Percentiles rank a stretch among this genome's conserved stretches.
Evolutionary conservation across 2,888 invertebrate species (phyloP).

Genomic region (Cistogaster globosa): DNA sequence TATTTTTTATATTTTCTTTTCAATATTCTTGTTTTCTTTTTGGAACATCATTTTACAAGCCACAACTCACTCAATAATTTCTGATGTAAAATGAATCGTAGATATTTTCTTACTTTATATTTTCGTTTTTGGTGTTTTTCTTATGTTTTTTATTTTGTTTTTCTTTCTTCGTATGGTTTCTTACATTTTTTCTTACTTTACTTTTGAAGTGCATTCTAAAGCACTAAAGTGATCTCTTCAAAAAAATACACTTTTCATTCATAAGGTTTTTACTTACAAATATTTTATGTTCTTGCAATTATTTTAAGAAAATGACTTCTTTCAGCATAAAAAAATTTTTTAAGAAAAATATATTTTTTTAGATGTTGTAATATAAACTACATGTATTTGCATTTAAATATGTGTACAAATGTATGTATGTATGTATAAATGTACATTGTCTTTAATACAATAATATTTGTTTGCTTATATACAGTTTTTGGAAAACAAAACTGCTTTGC

Average conservation of each 20-base stretch:
- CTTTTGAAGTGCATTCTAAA: conserved; percentile 51
- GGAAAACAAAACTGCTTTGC: conserved; percentile 67
- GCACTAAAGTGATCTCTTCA: conserved; percentile 47
- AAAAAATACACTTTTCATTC: conserved; percentile 40
- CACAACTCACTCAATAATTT: neutral
- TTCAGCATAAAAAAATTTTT: conserved; percentile 39
- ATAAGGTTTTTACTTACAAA: conserved; percentile 24
- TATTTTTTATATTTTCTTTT: neutral
- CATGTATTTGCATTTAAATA: neutral
- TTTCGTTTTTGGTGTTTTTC: conserved; percentile 13
- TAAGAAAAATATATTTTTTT: conserved; percentile 15
- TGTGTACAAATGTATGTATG: too few relatives aligned
- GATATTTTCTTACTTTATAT: conserved; percentile 34
- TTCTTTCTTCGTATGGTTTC: conserved; percentile 68
- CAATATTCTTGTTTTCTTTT: conserved; percentile 34
- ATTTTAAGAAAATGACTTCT: conserved; percentile 20
- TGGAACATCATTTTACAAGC: conserved; percentile 12
- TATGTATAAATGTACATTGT: too few relatives aligned
- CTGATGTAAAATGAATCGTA: conserved; percentile 23
- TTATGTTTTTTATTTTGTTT: conserved; percentile 45
- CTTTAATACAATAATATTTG: conserved; percentile 16
- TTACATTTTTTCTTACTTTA: conserved; percentile 47
- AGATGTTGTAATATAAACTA: conserved; percentile 60
- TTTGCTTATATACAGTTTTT: neutral
- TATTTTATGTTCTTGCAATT: conserved; percentile 19